These are phyloP conservation scores for Penaeus indicus DNA, from an alignment of 1,140 invertebrate genomes.

Conservation along the genomic window DNA sequence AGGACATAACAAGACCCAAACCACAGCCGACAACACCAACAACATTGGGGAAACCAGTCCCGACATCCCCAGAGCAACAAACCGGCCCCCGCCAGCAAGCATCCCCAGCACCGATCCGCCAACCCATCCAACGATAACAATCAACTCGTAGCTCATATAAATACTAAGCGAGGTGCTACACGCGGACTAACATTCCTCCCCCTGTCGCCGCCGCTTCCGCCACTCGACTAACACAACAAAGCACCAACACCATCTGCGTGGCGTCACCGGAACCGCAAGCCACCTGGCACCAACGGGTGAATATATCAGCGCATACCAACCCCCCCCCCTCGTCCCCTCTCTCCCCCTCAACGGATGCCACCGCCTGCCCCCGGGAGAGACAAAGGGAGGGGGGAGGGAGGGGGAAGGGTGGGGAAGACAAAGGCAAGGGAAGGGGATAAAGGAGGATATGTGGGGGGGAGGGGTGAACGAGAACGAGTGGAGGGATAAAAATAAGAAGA, in stretches of 20 bases:
- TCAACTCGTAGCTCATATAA: background rate
- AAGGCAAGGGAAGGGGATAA: background rate
- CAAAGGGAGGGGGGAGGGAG: background rate
- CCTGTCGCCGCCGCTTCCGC: constrained; percentile 9
- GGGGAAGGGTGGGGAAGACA: background rate
- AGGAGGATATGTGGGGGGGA: too few relatives aligned
- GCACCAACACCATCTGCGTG: constrained; percentile 15
- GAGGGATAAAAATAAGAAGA: too few relatives aligned
- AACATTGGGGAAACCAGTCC: too few relatives aligned
- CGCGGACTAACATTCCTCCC: constrained; percentile 20
- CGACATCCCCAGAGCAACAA: too few relatives aligned
- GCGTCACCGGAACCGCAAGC: constrained; percentile 35
- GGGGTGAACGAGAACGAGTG: background rate
- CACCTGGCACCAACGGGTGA: constrained; percentile 30
- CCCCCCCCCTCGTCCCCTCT: background rate
- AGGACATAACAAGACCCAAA: too few relatives aligned
- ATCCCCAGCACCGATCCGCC: background rate
- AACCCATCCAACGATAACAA: background rate
- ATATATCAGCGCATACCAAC: constrained; percentile 2
- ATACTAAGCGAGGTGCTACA: background rate
- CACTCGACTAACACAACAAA: background rate
- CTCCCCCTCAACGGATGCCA: background rate
- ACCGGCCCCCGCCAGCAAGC: too few relatives aligned
- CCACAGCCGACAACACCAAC: too few relatives aligned
- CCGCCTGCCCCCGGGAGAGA: background rate